phyloP scores from a whole-genome alignment of 2,888 invertebrate species.

The Blastobasis lacticolella region DNA sequence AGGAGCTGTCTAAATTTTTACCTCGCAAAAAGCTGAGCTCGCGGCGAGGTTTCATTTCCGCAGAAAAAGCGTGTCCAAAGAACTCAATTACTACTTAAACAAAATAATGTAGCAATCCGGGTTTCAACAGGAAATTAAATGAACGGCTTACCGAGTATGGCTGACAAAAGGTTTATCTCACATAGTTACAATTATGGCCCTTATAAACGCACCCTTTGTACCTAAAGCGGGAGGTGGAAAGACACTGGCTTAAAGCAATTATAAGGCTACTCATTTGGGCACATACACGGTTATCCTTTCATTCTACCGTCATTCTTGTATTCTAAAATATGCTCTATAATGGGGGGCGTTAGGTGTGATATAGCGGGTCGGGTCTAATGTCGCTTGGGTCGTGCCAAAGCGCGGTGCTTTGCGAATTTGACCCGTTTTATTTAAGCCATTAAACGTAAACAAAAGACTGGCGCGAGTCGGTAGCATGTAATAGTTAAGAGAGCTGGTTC shows the following conservation, averaged over 20 bases:
- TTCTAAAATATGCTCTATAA: slow-evolving; percentile 47
- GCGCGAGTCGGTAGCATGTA: slow-evolving; percentile 53
- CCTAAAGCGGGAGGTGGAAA: slow-evolving; percentile 46
- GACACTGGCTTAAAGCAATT: slow-evolving; percentile 49
- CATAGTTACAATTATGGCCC: slow-evolving; percentile 42
- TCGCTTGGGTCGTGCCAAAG: slow-evolving; percentile 39
- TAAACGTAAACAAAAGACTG: slow-evolving; percentile 70
- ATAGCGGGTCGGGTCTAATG: slow-evolving; percentile 21
- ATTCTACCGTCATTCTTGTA: slow-evolving; percentile 32
- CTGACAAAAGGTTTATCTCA: slow-evolving; percentile 57
- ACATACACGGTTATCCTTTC: slow-evolving; percentile 39
- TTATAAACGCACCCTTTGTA: slow-evolving; percentile 35
- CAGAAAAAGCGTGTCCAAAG: slow-evolving; percentile 58
- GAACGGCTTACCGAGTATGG: slow-evolving; percentile 53
- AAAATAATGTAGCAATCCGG: slow-evolving; percentile 60
- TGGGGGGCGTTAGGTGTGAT: slow-evolving; percentile 37
- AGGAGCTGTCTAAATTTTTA: neutral
- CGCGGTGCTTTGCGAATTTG: slow-evolving; percentile 61
- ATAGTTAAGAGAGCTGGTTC: slow-evolving; percentile 56
- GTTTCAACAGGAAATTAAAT: slow-evolving; percentile 69
- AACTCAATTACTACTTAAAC: slow-evolving; percentile 69
- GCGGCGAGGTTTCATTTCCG: slow-evolving; percentile 57
- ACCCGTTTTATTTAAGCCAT: slow-evolving; percentile 71
- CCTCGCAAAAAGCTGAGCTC: slow-evolving; percentile 18
- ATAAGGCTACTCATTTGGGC: slow-evolving; percentile 47